Evolutionary conservation across 2,888 invertebrate species (phyloP), one percentile per base, ranked within the genome.

Genomic region (Cerastoderma edule): DNA sequence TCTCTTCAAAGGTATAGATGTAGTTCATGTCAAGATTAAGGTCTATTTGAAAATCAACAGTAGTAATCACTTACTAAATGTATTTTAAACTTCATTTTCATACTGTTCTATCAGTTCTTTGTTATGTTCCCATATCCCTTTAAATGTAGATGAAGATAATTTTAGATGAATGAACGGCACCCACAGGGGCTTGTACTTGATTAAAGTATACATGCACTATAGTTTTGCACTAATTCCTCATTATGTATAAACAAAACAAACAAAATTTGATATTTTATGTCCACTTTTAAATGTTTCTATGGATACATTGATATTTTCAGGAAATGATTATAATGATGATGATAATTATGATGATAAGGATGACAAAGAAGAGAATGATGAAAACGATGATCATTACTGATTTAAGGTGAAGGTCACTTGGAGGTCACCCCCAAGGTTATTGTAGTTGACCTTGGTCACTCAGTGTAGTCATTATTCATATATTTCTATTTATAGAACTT

Each of bases 361-460:
- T 30, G 39, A 65, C 44, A 39, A 67, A 35, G 53, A 39, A 28
- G 35, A 60, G 60, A 50, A 67, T 60, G 30, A 73, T 44, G 46
- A 54, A 22, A 46, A 74, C 69, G 60, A 75, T 65, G 35, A 70
- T 63, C 50, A 70, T 27, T 66, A 60, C 65, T 28, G 28, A 65
- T 13, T 57, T 46, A 56, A 75, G 78, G 73, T 78, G 78, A 78
- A 73, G 73, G 73, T 78, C 67, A 68, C 27, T n/a, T 30, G 30
- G 10, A 28, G 10, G 27, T 19, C 13, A 39, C n/a, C 33, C 16
- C 22, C 22, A 4, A 39, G 66, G 33, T 33, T 19, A 50, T 66
- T 30, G 33, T 65, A 46, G 46, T 8, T 66, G 33, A 32, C 53
- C 19, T 66, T 32, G 33, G 33, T 39, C 30, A 30, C 48, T 28